Evolutionary conservation across 2,888 invertebrate genomes (phyloP).

Genomic region (Trachelus iudaicus): DNA sequence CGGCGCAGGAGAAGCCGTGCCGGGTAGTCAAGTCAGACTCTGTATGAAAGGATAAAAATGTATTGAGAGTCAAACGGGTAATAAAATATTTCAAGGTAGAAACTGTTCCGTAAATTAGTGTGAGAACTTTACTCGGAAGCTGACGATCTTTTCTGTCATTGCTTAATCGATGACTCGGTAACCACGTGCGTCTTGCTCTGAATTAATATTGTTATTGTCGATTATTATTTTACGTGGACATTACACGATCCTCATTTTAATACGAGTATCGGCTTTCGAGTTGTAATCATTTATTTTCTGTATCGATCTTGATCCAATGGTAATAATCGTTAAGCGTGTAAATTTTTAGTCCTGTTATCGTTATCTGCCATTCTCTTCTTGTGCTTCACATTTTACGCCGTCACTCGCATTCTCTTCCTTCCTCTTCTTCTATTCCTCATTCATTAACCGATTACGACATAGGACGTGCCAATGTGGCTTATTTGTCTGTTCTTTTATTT

Average conservation of each 20-base stretch:
- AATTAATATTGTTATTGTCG: not conserved
- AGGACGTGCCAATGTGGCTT: not conserved
- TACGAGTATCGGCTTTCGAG: not conserved
- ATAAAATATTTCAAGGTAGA: not conserved
- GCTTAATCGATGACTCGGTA: not conserved
- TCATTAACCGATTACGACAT: not conserved
- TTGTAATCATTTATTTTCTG: not conserved
- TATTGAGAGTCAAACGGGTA: not conserved
- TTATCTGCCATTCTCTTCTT: not conserved
- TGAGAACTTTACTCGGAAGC: not conserved
- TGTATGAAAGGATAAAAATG: not conserved
- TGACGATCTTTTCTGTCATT: not conserved
- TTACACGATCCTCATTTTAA: not conserved
- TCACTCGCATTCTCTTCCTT: not conserved
- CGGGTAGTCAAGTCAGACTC: not conserved
- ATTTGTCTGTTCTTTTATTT: not conserved
- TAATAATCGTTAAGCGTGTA: not conserved
- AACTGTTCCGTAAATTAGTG: not conserved
- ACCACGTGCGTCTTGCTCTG: not conserved
- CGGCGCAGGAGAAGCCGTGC: not conserved
- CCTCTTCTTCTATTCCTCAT: not conserved
- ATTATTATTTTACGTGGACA: not conserved
- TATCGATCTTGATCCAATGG: not conserved
- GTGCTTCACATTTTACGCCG: not conserved
- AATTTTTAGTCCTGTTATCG: not conserved